Conservation (phyloP, 1,140 invertebrate genomes). For the Ctenoplectra terminalis region DNA sequence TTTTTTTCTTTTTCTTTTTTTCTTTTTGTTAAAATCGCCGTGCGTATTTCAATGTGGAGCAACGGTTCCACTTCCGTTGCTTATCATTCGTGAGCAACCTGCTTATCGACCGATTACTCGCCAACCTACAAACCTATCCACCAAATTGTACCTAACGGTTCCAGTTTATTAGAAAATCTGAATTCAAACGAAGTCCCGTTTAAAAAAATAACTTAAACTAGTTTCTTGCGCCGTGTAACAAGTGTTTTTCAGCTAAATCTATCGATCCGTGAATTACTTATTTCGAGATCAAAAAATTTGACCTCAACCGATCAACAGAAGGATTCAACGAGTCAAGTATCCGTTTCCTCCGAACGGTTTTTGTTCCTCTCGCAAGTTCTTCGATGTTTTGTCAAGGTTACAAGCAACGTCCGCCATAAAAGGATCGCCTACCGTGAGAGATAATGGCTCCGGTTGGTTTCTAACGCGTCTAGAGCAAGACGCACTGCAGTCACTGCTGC, state of each 20-base stretch:
- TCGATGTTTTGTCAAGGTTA: not conserved
- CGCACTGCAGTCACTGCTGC: slow-evolving; percentile 72
- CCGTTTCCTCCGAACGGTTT: not conserved
- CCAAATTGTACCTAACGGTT: not conserved
- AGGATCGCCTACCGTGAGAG: slow-evolving; percentile 73
- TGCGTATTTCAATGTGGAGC: not conserved
- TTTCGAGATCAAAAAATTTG: no score
- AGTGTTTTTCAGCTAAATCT: no score
- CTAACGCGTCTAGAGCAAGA: slow-evolving; percentile 58
- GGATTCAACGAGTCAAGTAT: not conserved
- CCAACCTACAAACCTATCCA: slow-evolving; percentile 3
- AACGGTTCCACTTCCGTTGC: not conserved
- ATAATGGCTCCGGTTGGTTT: slow-evolving; percentile 72
- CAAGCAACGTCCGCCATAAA: not conserved
- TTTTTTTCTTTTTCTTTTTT: not conserved
- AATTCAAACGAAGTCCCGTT: no score
- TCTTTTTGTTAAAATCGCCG: no score
- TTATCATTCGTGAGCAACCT: slow-evolving; percentile 6
- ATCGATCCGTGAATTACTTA: no score
- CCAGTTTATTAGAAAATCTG: no score
- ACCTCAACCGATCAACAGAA: not conserved
- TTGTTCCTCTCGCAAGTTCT: not conserved
- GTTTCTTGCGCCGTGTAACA: no score
- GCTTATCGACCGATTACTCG: not conserved
- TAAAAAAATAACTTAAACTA: no score